These are phyloP conservation scores for Genyomyrus donnyi DNA, from an alignment of 2,113 vertebrate genomes.

Conservation along the genomic window DNA sequence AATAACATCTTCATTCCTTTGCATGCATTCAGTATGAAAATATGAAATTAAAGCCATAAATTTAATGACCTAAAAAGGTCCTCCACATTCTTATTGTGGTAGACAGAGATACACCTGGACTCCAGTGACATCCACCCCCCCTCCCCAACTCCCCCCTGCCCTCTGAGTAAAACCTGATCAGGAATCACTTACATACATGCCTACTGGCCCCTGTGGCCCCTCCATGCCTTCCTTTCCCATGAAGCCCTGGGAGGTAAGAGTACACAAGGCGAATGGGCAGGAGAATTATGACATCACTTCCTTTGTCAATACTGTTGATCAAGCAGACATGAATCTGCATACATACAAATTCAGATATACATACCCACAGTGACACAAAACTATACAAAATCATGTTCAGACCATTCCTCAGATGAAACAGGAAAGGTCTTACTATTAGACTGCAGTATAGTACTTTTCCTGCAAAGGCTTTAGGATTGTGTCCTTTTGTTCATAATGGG, in stretches of 20 bases:
- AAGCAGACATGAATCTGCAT: slow-evolving; percentile 1
- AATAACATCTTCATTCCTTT: background rate
- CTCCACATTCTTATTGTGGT: background rate
- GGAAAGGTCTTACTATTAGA: background rate
- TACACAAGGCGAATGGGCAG: background rate
- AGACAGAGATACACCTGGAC: background rate
- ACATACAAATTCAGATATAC: background rate
- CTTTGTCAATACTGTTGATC: background rate
- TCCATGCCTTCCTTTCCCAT: slow-evolving; percentile 68
- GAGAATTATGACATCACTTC: background rate
- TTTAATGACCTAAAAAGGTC: background rate
- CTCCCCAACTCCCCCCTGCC: background rate
- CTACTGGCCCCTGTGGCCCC: slow-evolving; percentile 75
- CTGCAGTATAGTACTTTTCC: background rate
- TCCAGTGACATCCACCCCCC: background rate
- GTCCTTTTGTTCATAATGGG: background rate
- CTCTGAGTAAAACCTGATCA: slow-evolving; percentile 21
- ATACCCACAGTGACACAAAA: background rate
- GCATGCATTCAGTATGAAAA: background rate
- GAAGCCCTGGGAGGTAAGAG: slow-evolving; percentile 63
- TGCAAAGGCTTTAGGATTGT: background rate
- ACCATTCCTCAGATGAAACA: background rate
- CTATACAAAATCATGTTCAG: background rate
- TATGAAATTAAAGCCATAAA: background rate
- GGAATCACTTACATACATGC: slow-evolving; percentile 75